Evolutionary conservation across 2,888 invertebrate species (phyloP).

Genomic region (Baccha elongata): DNA sequence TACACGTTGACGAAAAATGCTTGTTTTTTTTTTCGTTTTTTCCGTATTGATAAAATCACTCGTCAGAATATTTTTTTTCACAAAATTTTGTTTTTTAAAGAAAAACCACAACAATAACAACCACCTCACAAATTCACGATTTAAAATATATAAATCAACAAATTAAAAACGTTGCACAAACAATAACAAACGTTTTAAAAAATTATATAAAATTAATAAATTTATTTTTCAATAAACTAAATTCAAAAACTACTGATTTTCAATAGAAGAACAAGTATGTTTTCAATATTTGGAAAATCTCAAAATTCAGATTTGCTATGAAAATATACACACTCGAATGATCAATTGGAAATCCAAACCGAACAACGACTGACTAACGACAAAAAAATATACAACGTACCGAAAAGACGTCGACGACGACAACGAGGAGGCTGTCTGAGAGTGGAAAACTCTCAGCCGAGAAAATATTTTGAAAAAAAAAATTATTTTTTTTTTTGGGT

Average conservation of each 20-base stretch:
- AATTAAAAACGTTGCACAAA: slow-evolving; percentile 17
- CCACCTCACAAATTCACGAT: slow-evolving; percentile 50
- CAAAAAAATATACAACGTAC: slow-evolving; percentile 30
- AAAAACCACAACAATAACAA: slow-evolving; percentile 54
- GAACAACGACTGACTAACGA: slow-evolving; percentile 51
- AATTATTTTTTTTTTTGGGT: slow-evolving; percentile 14
- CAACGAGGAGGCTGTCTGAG: not conserved
- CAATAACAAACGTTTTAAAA: not conserved
- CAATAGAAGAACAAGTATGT: not conserved
- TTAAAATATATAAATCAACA: slow-evolving; percentile 22
- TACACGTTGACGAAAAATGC: no score
- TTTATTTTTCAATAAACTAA: not conserved
- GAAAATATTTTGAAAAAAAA: slow-evolving; percentile 9
- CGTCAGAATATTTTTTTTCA: slow-evolving; percentile 34
- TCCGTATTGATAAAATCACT: slow-evolving; percentile 23
- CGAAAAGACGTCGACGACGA: slow-evolving; percentile 6
- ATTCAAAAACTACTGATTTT: slow-evolving; percentile 10
- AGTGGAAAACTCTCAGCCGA: slow-evolving; percentile 24
- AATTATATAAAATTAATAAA: not conserved
- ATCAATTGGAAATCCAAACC: slow-evolving; percentile 46
- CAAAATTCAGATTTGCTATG: slow-evolving; percentile 13
- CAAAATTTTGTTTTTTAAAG: not conserved
- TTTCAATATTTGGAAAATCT: slow-evolving; percentile 21
- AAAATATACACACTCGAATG: slow-evolving; percentile 44
- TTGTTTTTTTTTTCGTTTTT: not conserved